Conservation (phyloP, 2,888 invertebrate genomes). For the Pristionchus japonicus region DNA sequence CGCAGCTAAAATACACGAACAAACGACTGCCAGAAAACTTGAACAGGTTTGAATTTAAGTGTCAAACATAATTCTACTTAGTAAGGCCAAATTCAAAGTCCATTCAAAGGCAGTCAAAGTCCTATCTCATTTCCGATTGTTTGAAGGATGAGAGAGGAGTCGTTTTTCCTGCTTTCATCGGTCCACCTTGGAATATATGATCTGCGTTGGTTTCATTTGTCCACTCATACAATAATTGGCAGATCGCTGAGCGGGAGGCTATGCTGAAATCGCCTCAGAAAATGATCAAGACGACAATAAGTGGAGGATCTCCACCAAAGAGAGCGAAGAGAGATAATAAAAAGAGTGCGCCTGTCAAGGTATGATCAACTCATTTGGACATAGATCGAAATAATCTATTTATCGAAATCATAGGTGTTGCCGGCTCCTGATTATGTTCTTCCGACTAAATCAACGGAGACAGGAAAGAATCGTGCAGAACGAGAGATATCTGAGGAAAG, state of each 20-base stretch:
- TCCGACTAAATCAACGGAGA: background rate
- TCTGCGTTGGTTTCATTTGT: background rate
- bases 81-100: too few relatives aligned
- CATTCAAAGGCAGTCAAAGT: too few relatives aligned
- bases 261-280: constrained; percentile 24
- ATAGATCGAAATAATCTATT: background rate
- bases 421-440: constrained; percentile 18
- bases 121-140: too few relatives aligned
- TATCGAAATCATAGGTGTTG: background rate
- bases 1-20: background rate
- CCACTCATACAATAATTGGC: background rate
- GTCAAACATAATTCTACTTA: too few relatives aligned
- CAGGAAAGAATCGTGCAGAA: background rate
- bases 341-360: constrained; percentile 35
- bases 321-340: constrained; percentile 3
- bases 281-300: background rate
- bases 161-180: too few relatives aligned
- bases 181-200: too few relatives aligned
- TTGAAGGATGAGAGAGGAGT: too few relatives aligned
- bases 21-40: background rate
- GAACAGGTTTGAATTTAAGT: too few relatives aligned
- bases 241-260: constrained; percentile 28
- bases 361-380: background rate
- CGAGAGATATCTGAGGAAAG: background rate
- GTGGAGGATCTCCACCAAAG: constrained; percentile 37